phyloP scores from a whole-genome alignment of 2,113 vertebrate genomes.

The Protobothrops flavoviridis region DNA sequence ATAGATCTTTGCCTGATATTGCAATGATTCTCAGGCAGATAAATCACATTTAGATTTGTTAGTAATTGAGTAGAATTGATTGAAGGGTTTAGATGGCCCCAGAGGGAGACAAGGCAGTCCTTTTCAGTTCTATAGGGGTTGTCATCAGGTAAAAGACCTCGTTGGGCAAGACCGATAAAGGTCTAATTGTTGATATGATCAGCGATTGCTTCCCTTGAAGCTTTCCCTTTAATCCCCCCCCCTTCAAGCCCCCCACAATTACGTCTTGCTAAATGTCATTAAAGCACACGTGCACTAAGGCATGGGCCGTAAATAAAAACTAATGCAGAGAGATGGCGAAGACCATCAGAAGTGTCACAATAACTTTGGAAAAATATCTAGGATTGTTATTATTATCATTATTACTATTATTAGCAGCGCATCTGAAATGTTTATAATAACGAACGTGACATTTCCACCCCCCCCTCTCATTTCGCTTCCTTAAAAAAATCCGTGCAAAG shows the following conservation, averaged over 20 bases:
- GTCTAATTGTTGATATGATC: conserved; percentile 73
- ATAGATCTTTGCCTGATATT: conserved; percentile 93
- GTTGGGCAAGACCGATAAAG: conserved; percentile 57
- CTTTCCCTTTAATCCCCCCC: not conserved
- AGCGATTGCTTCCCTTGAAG: conserved; percentile 51
- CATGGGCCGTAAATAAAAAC: conserved; percentile 41
- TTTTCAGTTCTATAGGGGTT: conserved; percentile 66
- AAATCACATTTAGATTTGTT: conserved; percentile 99
- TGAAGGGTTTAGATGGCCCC: conserved; percentile 78
- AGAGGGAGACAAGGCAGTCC: conserved; percentile 70
- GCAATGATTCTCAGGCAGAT: conserved; percentile 98
- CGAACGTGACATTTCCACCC: not conserved
- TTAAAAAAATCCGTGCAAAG: not conserved
- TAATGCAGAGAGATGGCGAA: not conserved
- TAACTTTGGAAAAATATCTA: conserved; percentile 22
- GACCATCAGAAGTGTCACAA: conserved; percentile 21
- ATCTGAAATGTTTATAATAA: conserved; percentile 21
- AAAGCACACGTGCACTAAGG: not conserved
- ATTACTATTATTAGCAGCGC: conserved; percentile 9
- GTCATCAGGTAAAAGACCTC: conserved; percentile 67
- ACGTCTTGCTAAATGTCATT: conserved; percentile 24
- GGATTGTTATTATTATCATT: conserved; percentile 8
- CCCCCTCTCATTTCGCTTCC: not conserved
- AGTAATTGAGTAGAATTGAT: conserved; percentile 99
- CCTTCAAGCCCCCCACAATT: conserved; percentile 1